phyloP scores from a whole-genome alignment of 2,797 vertebrate genomes.

The Taeniopygia guttata region DNA sequence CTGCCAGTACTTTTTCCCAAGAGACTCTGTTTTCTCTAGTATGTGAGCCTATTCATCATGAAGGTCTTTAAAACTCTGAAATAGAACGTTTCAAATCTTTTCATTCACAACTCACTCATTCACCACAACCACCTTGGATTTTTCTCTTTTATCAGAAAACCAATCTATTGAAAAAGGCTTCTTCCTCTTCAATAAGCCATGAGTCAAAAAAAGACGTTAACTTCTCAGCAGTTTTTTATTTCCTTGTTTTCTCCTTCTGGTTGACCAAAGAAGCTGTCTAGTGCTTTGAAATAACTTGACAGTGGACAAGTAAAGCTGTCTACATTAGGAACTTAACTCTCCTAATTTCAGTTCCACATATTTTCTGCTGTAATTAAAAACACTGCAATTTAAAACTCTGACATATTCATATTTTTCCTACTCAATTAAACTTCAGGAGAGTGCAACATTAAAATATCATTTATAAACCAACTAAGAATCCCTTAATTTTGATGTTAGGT shows the following conservation, averaged over 20 bases:
- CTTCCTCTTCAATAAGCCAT: background rate
- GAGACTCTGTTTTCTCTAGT: background rate
- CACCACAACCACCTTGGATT: background rate
- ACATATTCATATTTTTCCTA: background rate
- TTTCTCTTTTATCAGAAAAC: background rate
- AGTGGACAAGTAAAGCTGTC: background rate
- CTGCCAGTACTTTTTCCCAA: background rate
- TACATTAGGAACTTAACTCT: background rate
- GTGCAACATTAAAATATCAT: background rate
- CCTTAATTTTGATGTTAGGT: background rate
- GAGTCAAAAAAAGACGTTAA: background rate
- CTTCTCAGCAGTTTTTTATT: background rate
- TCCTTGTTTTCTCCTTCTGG: background rate
- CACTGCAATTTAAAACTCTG: background rate
- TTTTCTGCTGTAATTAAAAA: background rate
- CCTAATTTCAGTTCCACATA: background rate
- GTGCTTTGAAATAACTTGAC: background rate
- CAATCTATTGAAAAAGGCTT: background rate
- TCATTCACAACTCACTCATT: background rate
- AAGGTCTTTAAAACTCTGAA: background rate
- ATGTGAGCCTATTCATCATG: background rate
- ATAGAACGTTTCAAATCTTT: background rate
- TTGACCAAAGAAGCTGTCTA: background rate
- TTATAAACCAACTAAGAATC: background rate
- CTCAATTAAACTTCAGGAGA: background rate